Evolutionary conservation across 2,888 invertebrate genomes (phyloP), one percentile per base, ranked within the genome.

Genomic region (Leucophenga montana): DNA sequence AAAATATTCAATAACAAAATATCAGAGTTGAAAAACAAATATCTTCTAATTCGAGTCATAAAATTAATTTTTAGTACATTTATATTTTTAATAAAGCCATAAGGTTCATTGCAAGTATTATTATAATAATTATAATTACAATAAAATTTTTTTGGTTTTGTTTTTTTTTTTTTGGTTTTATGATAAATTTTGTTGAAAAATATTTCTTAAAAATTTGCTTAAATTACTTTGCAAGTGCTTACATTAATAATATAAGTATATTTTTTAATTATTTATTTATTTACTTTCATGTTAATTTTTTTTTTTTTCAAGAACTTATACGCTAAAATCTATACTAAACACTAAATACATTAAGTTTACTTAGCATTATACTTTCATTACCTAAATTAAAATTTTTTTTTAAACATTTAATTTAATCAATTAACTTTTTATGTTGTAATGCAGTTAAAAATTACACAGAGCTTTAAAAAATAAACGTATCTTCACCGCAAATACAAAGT

Each of bases 301-400:
- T 27, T 3, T 20, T 31, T 39, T 39, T 39, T 3, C 39, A 39
- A 18, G 62, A 64, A 64, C 48, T 64, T 64, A 64, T 46, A 16
- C 1, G 8, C 59, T 59, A 33, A 59, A n/a, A 31, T 59, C 27
- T 59, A 27, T 59, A 59, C 39, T n/a, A 13, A 82, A 83, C 78
- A 79, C 82, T 82, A 83, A 78, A 82, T 82, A 83, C 82, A 80
- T 80, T 82, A 79, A 81, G 75, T 81, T 81, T 81, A 74, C 59
- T 33, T 59, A 33, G 31, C 18, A 31, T 1, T 59, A 31, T 14
- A n/a, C 31, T 59, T 33, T 59, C 31, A 27, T 59, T 59, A 33
- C 18, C n/a, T 16, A 27, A 39, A 39, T 61, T 16, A 44, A 20
- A 18, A 39, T 16, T 11, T 39, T 22, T 16, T 61, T 18, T 16